phyloP scores from a whole-genome alignment of 2,888 invertebrate species.

The Anagyrus pseudococci region DNA sequence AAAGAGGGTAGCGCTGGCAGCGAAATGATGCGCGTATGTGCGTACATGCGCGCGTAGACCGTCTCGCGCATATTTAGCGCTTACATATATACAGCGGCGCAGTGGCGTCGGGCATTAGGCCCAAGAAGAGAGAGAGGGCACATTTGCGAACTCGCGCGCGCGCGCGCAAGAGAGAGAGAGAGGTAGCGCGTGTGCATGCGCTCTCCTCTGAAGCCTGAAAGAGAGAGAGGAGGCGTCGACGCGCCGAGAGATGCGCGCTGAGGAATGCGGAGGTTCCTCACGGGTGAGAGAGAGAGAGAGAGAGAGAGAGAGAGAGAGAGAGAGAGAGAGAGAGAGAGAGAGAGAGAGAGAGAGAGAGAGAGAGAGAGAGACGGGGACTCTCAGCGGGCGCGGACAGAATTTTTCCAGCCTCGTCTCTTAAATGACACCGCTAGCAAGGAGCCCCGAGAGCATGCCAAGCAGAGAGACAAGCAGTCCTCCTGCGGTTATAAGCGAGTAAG shows the following conservation, averaged over 20 bases:
- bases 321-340: slow-evolving; percentile 16
- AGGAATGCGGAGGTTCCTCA: slow-evolving; percentile 34
- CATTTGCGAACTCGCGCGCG: too few species aligned
- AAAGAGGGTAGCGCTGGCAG: too few species aligned
- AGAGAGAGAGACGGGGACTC: neutral
- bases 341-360: slow-evolving; percentile 30
- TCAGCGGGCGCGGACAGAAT: slow-evolving; percentile 22
- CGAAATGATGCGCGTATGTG: too few species aligned
- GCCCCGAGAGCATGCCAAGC: neutral
- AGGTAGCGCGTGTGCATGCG: too few species aligned
- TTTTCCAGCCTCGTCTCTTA: slow-evolving; percentile 33
- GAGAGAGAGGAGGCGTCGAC: slow-evolving; percentile 42
- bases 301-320: slow-evolving; percentile 34
- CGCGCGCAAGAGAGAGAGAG: too few species aligned
- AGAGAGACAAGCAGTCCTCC: slow-evolving; percentile 35
- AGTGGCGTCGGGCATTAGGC: too few species aligned
- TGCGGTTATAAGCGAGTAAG: slow-evolving; percentile 35
- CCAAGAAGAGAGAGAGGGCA: too few species aligned
- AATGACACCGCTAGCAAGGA: slow-evolving; percentile 32
- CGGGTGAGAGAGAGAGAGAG: neutral
- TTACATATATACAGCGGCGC: too few species aligned
- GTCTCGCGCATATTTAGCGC: too few species aligned
- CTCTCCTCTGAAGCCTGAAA: too few species aligned
- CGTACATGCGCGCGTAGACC: too few species aligned
- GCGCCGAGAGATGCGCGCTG: slow-evolving; percentile 32